Evolutionary conservation across 2,888 invertebrate genomes (phyloP), one percentile per base, ranked within the genome.

Genomic region (Cosmorhoe ocellata): DNA sequence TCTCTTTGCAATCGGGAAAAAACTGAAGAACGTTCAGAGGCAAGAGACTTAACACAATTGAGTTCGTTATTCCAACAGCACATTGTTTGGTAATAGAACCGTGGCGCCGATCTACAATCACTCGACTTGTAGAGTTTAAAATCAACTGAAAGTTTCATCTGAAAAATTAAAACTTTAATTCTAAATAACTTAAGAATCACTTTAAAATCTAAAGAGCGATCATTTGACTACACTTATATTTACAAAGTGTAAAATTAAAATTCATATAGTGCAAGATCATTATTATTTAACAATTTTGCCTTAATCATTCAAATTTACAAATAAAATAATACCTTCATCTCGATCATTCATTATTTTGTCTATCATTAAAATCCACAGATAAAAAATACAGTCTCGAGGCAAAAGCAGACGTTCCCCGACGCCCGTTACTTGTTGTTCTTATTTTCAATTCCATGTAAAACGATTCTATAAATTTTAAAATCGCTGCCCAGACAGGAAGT

Each of bases 401-500:
- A n/a, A 36, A 41, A 30, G 30, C 37, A 41, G 60, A 56, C 60
- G 56, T 18, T 46, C 40, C 32, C n/a, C 28, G 10, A 40, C 28
- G 32, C 41, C 27, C 66, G 59, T 51, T 50, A 56, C 63, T 58
- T 58, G 48, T 61, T 57, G 76, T 81, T 82, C 77, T 75, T 79
- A 74, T 83, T 80, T 83, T 84, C 80, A 85, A 84, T 86, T 81
- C 80, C 77, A 81, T 79, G 81, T 82, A 74, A 80, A 82, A 76
- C 76, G 70, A 76, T 85, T 84, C 83, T 84, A 87, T 86, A 86
- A 86, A 87, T 86, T 87, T 86, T 86, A 85, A 89, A 89, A 87
- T 86, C 84, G 84, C 81, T 79, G 81, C 74, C 76, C 84, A 83
- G 85, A 81, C 86, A 79, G 88, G 88, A 88, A 89, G 87, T 80